These are phyloP conservation scores for Troides oblongomaculatus DNA, from an alignment of 2,888 invertebrate species.

Conservation along the genomic window DNA sequence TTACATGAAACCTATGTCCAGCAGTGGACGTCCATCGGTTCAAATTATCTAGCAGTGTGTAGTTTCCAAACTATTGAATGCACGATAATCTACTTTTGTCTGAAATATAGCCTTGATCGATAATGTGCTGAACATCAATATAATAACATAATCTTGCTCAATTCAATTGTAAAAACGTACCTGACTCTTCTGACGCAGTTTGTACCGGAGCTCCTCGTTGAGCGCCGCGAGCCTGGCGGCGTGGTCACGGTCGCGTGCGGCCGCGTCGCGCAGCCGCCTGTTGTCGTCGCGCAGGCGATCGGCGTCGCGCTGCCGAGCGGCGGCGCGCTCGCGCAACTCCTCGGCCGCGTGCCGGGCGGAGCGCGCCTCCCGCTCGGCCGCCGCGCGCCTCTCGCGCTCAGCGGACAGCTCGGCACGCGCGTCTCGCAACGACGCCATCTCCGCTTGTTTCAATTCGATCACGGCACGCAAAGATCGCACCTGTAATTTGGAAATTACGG, in stretches of 20 bases:
- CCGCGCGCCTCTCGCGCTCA: constrained; percentile 87
- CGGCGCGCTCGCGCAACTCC: constrained; percentile 90
- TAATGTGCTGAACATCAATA: too few species aligned
- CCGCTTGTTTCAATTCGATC: constrained; percentile 91
- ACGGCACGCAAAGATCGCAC: constrained; percentile 89
- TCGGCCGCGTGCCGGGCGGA: constrained; percentile 90
- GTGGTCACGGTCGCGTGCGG: constrained; percentile 88
- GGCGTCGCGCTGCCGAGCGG: constrained; percentile 87
- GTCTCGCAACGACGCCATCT: constrained; percentile 88
- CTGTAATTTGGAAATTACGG: constrained; percentile 37
- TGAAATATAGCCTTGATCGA: too few species aligned
- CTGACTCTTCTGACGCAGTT: constrained; percentile 90
- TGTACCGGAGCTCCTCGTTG: constrained; percentile 94
- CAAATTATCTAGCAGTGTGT: too few species aligned
- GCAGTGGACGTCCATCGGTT: too few species aligned
- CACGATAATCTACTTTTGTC: too few species aligned
- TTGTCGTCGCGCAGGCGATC: constrained; percentile 80
- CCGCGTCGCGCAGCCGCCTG: constrained; percentile 84
- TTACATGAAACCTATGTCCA: too few species aligned
- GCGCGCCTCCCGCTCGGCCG: constrained; percentile 86
- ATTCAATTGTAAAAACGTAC: constrained; percentile 53
- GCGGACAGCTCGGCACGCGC: constrained; percentile 84
- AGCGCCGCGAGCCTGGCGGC: constrained; percentile 88
- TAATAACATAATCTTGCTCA: not conserved
- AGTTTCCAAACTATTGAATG: too few species aligned